Conservation (phyloP, 2,888 invertebrate species). For the Tribolium freemani region DNA sequence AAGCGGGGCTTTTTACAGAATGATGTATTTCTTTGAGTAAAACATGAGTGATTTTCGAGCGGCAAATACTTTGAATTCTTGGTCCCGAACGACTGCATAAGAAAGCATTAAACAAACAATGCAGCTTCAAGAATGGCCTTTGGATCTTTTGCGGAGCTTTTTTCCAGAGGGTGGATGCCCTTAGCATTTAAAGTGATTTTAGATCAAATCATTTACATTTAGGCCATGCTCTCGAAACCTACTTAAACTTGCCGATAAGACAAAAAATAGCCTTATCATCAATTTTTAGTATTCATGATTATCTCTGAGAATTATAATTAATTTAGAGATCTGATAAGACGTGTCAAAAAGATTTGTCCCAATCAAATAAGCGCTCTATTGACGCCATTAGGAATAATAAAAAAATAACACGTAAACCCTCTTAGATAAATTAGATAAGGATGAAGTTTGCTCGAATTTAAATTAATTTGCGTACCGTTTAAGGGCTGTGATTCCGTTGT, state of each 20-base stretch:
- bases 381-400: constrained; percentile 8
- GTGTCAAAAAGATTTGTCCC: neutral
- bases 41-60: constrained; percentile 52
- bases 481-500: constrained; percentile 24
- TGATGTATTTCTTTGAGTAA: constrained; percentile 51
- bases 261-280: constrained; percentile 28
- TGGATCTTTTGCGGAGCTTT: constrained; percentile 48
- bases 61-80: constrained; percentile 56
- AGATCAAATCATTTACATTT: constrained; percentile 63
- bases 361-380: neutral
- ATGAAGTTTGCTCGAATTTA: neutral
- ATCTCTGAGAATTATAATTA: constrained; percentile 23
- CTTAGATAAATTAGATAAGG: constrained; percentile 14
- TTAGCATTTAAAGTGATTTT: constrained; percentile 66
- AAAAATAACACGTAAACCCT: constrained; percentile 16
- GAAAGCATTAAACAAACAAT: constrained; percentile 66
- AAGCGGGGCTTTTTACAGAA: constrained; percentile 39
- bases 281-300: constrained; percentile 41
- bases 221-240: constrained; percentile 22
- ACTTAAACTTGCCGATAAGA: constrained; percentile 21
- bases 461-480: constrained; percentile 15
- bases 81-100: constrained; percentile 61
- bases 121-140: constrained; percentile 55
- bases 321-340: constrained; percentile 10
- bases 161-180: constrained; percentile 56